Evolutionary conservation across 2,888 invertebrate species (phyloP).

Genomic region (Dusona sp.): DNA sequence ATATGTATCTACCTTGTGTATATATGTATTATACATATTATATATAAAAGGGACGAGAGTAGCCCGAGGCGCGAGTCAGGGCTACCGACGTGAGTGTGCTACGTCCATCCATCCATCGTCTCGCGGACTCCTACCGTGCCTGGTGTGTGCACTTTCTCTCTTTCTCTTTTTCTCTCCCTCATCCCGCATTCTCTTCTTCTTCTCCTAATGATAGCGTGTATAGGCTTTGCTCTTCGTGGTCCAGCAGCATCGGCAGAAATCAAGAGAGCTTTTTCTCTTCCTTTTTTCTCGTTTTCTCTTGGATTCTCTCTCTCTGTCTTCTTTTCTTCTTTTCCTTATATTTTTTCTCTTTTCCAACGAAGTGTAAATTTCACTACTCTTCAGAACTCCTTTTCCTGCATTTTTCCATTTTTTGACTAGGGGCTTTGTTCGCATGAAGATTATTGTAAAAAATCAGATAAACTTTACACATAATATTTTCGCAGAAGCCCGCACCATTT

Average conservation of each 20-base stretch:
- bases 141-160: constrained; percentile 21
- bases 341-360: background rate
- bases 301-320: background rate
- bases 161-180: constrained; percentile 34
- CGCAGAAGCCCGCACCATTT: background rate
- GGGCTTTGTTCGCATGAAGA: background rate
- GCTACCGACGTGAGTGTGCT: constrained; percentile 77
- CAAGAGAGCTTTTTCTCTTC: constrained; percentile 56
- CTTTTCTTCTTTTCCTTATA: background rate
- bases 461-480: background rate
- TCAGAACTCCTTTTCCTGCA: background rate
- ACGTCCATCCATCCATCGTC: constrained; percentile 77
- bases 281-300: constrained; percentile 14
- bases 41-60: constrained; percentile 73
- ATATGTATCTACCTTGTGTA: constrained; percentile 25
- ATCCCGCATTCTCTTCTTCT: constrained; percentile 76
- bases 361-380: constrained; percentile 2
- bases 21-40: constrained; percentile 43
- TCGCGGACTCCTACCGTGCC: constrained; percentile 74
- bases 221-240: constrained; percentile 74
- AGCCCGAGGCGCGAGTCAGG: constrained; percentile 76
- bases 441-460: background rate
- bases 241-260: constrained; percentile 68
- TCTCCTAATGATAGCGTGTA: constrained; percentile 82
- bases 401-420: background rate